Base-by-base conservation (phyloP, 2,113 vertebrate genomes). In the Solea senegalensis region DNA sequence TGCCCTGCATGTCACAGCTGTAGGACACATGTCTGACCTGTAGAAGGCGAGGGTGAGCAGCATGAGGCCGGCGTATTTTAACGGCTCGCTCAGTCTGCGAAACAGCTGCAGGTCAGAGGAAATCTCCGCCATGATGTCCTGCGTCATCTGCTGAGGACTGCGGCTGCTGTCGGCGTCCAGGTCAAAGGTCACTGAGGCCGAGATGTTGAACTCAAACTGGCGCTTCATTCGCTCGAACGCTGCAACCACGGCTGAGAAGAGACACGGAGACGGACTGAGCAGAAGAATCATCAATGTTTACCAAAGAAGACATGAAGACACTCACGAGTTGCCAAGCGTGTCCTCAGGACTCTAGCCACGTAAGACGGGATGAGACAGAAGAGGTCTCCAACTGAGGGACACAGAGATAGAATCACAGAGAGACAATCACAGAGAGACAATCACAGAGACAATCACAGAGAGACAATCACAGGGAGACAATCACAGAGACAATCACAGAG, bases 201-300 rank as follows among this genome's bases (percentile, higher is more conserved):
- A 90, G 51, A 98, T 65, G 82, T 96, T 96, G 92, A 98, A 98
- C 34, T 96, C 95, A 13, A 99, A 98, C 88, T 97, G 94, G 0
- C 0, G 65, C 0, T 93, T 95, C 55, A 98, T 68, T 0, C 77
- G 89, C 27, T 92, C 54, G 14, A 99, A 90, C 0, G 87, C 92
- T 0, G 79, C 58, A 0, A 78, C 64, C 1, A 94, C 51, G 0
- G 95, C 96, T 98, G 81, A 2, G 27, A 53, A 50, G 56, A 46
- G 34, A 34, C 34, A 64, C 6, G 65, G 40, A 40, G 43, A 26
- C n/a, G 8, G 21, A 54, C 8, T 4, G 8, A 15, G 9, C 0
- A 7, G 10, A 0, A 34, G 2, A 7, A 15, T 11, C 7, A n/a
- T 9, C 1, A 14, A 39, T 6, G 9, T 5, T 41, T 12, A 8